phyloP scores from a whole-genome alignment of 2,113 vertebrate genomes.

The Trinectes maculatus region DNA sequence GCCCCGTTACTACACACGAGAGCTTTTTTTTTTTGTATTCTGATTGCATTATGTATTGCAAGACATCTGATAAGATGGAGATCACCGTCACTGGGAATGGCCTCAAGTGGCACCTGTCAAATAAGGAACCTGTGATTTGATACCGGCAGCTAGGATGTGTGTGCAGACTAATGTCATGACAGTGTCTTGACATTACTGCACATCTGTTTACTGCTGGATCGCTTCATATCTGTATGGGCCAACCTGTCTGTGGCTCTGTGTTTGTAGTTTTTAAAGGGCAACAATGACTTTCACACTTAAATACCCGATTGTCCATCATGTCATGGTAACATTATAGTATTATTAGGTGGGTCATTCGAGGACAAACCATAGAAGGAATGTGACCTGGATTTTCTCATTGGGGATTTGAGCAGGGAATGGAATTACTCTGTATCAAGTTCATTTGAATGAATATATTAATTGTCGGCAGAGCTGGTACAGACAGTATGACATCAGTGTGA shows the following conservation, averaged over 20 bases:
- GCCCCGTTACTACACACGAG: slow-evolving; percentile 26
- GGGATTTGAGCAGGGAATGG: not conserved
- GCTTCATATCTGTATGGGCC: not conserved
- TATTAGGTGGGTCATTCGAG: not conserved
- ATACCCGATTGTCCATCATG: not conserved
- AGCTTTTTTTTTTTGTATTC: slow-evolving; percentile 56
- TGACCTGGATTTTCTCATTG: not conserved
- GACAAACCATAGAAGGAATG: not conserved
- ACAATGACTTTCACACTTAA: not conserved
- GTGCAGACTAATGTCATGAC: slow-evolving; percentile 9
- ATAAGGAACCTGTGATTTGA: slow-evolving; percentile 42
- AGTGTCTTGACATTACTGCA: slow-evolving; percentile 13
- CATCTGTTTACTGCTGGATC: not conserved
- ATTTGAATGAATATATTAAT: slow-evolving; percentile 2
- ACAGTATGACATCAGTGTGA: not conserved
- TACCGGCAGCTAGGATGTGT: slow-evolving; percentile 22
- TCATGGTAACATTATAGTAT: slow-evolving; percentile 1
- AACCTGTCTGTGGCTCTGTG: not conserved
- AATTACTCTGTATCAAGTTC: slow-evolving; percentile 1
- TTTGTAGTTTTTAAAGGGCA: slow-evolving; percentile 12
- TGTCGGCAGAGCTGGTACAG: not conserved
- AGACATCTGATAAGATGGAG: slow-evolving; percentile 62
- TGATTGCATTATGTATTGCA: slow-evolving; percentile 66
- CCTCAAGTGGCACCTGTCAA: slow-evolving; percentile 47
- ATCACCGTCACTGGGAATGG: slow-evolving; percentile 50